A percentile compares a stretch with the other conserved stretches of the same genome.
Evolutionary conservation across 2,797 vertebrate genomes (phyloP).

Genomic region (Coranthus polyacanthus): DNA sequence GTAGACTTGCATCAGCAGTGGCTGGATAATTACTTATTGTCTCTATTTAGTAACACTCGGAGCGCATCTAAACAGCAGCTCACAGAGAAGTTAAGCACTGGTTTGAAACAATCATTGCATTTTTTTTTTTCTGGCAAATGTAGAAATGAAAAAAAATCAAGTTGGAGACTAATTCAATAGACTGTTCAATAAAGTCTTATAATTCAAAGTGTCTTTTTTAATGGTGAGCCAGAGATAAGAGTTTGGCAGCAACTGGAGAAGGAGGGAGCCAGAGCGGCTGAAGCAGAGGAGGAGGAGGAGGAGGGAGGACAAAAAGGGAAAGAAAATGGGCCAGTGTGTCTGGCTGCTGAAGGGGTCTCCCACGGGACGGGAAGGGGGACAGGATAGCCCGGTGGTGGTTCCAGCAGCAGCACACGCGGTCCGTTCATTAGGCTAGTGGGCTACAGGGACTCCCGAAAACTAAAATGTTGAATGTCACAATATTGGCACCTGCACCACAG

Average conservation of each 20-base stretch:
- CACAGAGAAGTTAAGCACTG: conserved; percentile 6
- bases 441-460: conserved; percentile 30
- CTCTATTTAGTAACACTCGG: conserved; percentile 50
- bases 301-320: conserved; percentile 35
- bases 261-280: conserved; percentile 30
- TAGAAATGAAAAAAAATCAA: conserved; percentile 31
- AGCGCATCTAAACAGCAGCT: conserved; percentile 19
- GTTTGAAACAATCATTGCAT: conserved; percentile 4
- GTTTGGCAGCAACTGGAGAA: conserved; percentile 67
- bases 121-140: conserved; percentile 16
- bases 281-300: conserved; percentile 49
- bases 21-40: conserved; percentile 58
- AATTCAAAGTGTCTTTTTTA: conserved; percentile 33
- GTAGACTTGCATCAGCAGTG: conserved; percentile 42
- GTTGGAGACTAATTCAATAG: conserved; percentile 13
- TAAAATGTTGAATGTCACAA: neutral
- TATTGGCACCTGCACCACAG: neutral
- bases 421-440: conserved; percentile 68
- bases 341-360: conserved; percentile 73
- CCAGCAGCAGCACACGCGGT: conserved; percentile 64
- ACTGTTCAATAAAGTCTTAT: conserved; percentile 34
- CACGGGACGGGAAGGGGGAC: conserved; percentile 62
- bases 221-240: conserved; percentile 39
- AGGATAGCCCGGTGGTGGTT: conserved; percentile 61
- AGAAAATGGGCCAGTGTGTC: conserved; percentile 82